Base-by-base conservation (phyloP, 2,888 invertebrate species). In the Argynnis bischoffii region DNA sequence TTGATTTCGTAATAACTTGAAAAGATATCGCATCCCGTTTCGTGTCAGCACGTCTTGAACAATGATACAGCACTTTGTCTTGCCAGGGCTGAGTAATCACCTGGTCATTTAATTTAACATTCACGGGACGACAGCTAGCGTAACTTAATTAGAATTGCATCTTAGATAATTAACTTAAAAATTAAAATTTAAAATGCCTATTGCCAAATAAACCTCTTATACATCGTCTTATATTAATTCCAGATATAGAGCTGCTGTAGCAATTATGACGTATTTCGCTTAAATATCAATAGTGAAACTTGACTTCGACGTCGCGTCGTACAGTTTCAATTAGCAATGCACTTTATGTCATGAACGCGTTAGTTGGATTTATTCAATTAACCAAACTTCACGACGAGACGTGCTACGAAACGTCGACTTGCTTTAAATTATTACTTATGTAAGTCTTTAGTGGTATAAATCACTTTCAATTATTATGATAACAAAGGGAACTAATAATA, bases 361-460 rank as follows among this genome's bases (percentile, higher is more conserved):
- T 70, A 67, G 63, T 66, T 67, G 66, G 64, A 55, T 71, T 69
- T 69, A 69, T 66, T 69, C 55, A 69, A 63, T 67, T 71, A 47
- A 63, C 63, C 63, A 57, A 71, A 69, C 64, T 71, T 67, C 21
- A 63, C 55, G 53, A 53, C 53, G 41, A 41, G 51, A 21, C 51
- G 51, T 61, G 35, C 61, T 51, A 13, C 35, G 51, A 21, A 61
- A 53, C 53, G 61, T 61, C 35, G 18, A 51, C 41, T 51, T 6
- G 61, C 61, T 35, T 41, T 61, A 50, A 61, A 61, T 61, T 6
- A 53, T 61, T 61, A 53, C 53, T 61, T 61, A 61, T 61, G 18
- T 61, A 18, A 35, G 35, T 51, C 50, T 8, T 8, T n/a, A 16
- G 16, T 16, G 8, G 15, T 16, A 15, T 16, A 41, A 6, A 35